A percentile compares a stretch with the other conserved stretches of the same genome.
Conservation (phyloP, 2,113 vertebrate species). For the Mirza zaza region DNA sequence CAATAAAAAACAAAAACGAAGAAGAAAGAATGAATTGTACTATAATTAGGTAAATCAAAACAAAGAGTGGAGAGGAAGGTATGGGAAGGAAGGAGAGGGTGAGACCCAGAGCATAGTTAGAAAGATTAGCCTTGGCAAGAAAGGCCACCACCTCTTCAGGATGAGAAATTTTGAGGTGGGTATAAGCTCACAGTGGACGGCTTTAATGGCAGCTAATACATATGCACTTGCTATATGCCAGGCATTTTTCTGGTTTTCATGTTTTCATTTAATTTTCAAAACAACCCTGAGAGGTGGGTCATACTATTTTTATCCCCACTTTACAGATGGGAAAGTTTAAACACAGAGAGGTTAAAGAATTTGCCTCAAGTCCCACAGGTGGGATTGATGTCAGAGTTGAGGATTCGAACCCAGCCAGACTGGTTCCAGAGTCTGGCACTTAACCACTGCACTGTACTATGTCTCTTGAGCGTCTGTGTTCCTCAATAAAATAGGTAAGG, state of each 20-base stretch:
- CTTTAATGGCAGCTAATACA: not conserved
- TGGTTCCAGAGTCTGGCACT: not conserved
- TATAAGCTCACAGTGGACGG: not conserved
- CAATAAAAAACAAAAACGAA: too few relatives aligned
- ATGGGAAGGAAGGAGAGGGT: not conserved
- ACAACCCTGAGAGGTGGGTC: not conserved
- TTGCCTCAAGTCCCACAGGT: not conserved
- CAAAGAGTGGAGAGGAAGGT: not conserved
- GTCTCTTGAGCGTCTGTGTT: not conserved
- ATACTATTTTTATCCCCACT: conserved; percentile 24
- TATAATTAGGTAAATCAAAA: conserved; percentile 23
- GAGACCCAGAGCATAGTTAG: not conserved
- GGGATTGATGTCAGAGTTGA: not conserved
- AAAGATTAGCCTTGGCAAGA: conserved; percentile 23
- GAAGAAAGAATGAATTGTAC: not conserved
- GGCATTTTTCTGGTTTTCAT: not conserved
- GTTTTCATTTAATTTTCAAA: conserved; percentile 10
- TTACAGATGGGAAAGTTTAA: not conserved
- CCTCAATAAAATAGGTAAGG: not conserved
- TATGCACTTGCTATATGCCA: not conserved
- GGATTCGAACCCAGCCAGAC: not conserved
- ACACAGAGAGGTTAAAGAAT: conserved; percentile 15
- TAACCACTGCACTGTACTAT: not conserved
- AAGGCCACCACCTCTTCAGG: not conserved
- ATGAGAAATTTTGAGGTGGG: not conserved